These are phyloP conservation scores for Pterostichus niger DNA, from an alignment of 2,888 invertebrate species.

Conservation along the genomic window DNA sequence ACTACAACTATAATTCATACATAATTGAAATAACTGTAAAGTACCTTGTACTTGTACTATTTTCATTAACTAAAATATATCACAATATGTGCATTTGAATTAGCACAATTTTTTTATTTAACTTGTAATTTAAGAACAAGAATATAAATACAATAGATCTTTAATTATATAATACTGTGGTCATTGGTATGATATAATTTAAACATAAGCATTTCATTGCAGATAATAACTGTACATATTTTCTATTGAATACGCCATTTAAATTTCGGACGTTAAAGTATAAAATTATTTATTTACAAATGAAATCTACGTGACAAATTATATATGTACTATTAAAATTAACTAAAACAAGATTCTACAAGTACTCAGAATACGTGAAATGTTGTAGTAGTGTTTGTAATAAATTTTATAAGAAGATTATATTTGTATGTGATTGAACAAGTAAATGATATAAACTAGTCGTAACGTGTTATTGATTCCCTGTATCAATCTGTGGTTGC, in stretches of 20 bases:
- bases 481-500: conserved; percentile 32
- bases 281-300: not conserved
- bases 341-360: not conserved
- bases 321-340: conserved; percentile 2
- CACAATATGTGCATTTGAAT: conserved; percentile 18
- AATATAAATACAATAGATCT: conserved; percentile 12
- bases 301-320: not conserved
- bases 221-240: conserved; percentile 5
- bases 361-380: not conserved
- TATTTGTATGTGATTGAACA: conserved; percentile 35
- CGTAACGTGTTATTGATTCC: conserved; percentile 25
- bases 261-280: conserved; percentile 1
- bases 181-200: conserved; percentile 19
- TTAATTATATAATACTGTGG: conserved; percentile 25
- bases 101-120: conserved; percentile 9
- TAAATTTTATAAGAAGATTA: conserved; percentile 44
- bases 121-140: conserved; percentile 30
- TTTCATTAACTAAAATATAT: conserved; percentile 46
- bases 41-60: conserved; percentile 42
- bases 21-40: conserved; percentile 26
- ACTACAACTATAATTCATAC: conserved; percentile 35
- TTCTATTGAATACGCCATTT: not conserved
- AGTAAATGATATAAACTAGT: conserved; percentile 42
- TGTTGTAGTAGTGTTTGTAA: conserved; percentile 32
- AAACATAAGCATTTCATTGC: conserved; percentile 9